Percentiles rank a stretch among this genome's conserved stretches.
phyloP scores from a whole-genome alignment of 2,797 vertebrate genomes.

The Merluccius polli region DNA sequence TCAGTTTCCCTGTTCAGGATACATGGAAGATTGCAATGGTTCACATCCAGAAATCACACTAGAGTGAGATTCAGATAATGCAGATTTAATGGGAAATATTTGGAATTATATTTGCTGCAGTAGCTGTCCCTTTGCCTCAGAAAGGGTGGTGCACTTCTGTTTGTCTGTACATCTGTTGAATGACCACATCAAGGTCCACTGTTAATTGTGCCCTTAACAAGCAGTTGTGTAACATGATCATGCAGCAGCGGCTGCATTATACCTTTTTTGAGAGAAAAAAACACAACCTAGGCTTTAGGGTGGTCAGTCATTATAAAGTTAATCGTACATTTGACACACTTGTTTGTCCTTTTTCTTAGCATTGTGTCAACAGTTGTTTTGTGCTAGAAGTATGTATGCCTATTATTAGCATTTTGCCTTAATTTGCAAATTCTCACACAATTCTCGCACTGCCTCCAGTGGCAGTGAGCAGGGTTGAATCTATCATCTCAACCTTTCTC shows the following conservation, averaged over 20 bases:
- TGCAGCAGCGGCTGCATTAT: conserved; percentile 42
- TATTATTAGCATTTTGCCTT: conserved; percentile 20
- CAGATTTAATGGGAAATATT: conserved; percentile 11
- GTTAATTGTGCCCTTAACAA: conserved; percentile 51
- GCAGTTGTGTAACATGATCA: conserved; percentile 63
- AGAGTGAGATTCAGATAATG: background rate
- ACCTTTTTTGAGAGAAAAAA: conserved; percentile 23
- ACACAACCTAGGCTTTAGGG: conserved; percentile 15
- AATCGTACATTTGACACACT: background rate
- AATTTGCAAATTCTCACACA: conserved; percentile 52
- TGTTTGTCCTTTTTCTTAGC: conserved; percentile 2
- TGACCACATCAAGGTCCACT: conserved; percentile 24
- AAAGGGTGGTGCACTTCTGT: conserved; percentile 1
- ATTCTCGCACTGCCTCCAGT: conserved; percentile 22
- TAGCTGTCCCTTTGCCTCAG: background rate
- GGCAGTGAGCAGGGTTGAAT: conserved; percentile 25
- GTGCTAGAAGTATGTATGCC: background rate
- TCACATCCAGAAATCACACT: conserved; percentile 11
- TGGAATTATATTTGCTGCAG: background rate
- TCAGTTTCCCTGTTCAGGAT: conserved; percentile 8
- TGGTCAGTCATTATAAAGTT: background rate
- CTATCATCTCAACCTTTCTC: background rate
- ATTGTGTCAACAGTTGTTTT: conserved; percentile 6
- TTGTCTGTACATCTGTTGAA: conserved; percentile 29
- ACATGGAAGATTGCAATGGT: conserved; percentile 31